Percentiles rank a stretch among this genome's conserved stretches.
phyloP scores from a whole-genome alignment of 2,113 vertebrate genomes.

The Petaurus breviceps region DNA sequence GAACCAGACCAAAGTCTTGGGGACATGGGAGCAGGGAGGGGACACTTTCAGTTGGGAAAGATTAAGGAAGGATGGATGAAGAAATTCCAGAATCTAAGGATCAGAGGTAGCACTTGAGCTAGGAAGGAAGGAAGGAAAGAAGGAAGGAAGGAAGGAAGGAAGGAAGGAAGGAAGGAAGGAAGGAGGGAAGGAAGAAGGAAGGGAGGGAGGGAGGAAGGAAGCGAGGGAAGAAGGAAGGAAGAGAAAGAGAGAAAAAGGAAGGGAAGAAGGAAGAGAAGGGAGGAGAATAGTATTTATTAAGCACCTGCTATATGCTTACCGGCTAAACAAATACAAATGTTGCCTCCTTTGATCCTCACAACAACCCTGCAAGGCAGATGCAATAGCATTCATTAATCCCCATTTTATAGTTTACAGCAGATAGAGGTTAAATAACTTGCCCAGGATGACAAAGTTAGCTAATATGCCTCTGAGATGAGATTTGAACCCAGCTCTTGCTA shows the following conservation, averaged over 20 bases:
- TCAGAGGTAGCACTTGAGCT: too few species aligned
- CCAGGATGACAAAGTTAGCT: background rate
- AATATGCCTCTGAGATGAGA: background rate
- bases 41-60: background rate
- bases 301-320: background rate
- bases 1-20: background rate
- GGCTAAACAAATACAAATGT: background rate
- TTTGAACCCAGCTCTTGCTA: background rate
- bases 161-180: too few species aligned
- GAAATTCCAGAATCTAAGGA: too few species aligned
- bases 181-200: too few species aligned
- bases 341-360: background rate
- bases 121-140: background rate
- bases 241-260: too few species aligned
- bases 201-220: too few species aligned
- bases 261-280: background rate
- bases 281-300: background rate
- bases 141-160: too few species aligned
- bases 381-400: background rate
- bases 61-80: too few species aligned
- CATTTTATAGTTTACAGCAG: background rate
- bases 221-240: too few species aligned
- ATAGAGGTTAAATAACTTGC: background rate
- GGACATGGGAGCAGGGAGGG: background rate
- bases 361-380: background rate